Base-by-base conservation (phyloP, 2,888 invertebrate genomes). In the Spilosoma lubricipeda region DNA sequence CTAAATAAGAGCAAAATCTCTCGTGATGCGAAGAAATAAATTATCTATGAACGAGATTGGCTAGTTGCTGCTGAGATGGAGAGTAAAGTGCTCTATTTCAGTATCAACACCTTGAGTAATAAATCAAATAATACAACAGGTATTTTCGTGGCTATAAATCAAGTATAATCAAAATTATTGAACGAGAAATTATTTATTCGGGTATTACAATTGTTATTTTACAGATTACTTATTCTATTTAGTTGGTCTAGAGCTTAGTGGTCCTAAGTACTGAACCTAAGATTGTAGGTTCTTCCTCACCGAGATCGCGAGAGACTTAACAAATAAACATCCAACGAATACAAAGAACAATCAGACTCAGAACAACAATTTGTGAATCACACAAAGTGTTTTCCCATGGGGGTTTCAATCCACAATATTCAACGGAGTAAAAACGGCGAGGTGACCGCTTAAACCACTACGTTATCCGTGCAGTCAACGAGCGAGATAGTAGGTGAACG, bases 41-140 rank as follows among this genome's bases (percentile, higher is more conserved):
- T 94, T 95, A 94, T 94, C 91, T 92, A 87, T 87, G 89, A 90
- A 89, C 91, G 93, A 94, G 93, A 94, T 95, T 94, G 94, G 93
- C 91, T 92, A 91, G 90, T 92, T 89, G 87, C 87, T 88, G 75
- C 69, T 71, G 79, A 71, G 66, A 74, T 48, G 86, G 13, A 42
- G 20, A 39, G 80, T 27, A 79, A 64, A 77, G 78, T 90, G 89
- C 93, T 94, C 92, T 88, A 89, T 87, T 84, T 78, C 3, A n/a
- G 56, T 70, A 63, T 67, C 39, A 63, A 64, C 52, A 73, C 64
- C 23, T 66, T 45, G 66, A n/a, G 56, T 67, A 59, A 65, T 71
- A 71, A 68, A 74, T 71, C 67, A 71, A 68, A 36, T 52, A 42
- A n/a, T 68, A 73, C 20, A n/a, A 9, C 69, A 70, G 69, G 65